Evolutionary conservation across 2,888 invertebrate species (phyloP).

Genomic region (Tipula lateralis): DNA sequence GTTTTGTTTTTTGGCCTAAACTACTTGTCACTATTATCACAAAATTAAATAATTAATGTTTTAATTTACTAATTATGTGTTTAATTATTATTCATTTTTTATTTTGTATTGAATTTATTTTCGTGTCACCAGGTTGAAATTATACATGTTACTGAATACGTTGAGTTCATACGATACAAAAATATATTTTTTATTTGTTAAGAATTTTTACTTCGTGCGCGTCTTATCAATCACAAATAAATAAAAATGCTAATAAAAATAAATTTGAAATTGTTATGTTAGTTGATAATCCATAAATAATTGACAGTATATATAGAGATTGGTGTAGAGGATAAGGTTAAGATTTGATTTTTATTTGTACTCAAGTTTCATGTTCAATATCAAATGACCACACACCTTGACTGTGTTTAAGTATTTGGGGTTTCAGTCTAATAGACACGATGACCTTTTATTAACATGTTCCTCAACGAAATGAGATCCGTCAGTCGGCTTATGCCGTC

Average conservation of each 20-base stretch:
- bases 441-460: no score
- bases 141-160: not conserved
- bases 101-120: not conserved
- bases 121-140: not conserved
- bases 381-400: no score
- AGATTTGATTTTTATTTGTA: no score
- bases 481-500: no score
- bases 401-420: no score
- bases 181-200: not conserved
- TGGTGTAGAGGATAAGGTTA: not conserved
- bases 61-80: not conserved
- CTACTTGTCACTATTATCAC: not conserved
- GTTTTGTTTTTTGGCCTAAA: not conserved
- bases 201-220: not conserved
- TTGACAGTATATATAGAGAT: not conserved
- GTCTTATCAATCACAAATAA: not conserved
- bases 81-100: not conserved
- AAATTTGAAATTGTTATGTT: not conserved
- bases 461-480: no score
- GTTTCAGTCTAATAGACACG: no score
- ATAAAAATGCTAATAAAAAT: not conserved
- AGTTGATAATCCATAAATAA: not conserved
- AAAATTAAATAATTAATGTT: not conserved
- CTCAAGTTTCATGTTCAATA: no score
- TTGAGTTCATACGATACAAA: not conserved